Evolutionary conservation across 2,113 vertebrate genomes (phyloP).

Genomic region (Saguinus midas): DNA sequence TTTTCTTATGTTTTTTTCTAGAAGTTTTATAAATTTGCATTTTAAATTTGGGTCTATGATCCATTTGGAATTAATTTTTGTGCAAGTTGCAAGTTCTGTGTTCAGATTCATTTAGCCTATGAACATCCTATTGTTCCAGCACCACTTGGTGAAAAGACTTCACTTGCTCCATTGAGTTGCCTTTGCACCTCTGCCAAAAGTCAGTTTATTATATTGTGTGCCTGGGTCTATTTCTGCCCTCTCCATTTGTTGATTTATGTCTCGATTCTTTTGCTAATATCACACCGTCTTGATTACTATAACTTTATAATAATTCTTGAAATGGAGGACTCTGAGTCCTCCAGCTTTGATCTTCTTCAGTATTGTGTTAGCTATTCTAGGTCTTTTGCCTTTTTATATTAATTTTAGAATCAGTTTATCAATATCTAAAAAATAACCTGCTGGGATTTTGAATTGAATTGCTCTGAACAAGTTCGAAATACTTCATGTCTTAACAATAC

Average conservation of each 20-base stretch:
- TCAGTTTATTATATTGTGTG: background rate
- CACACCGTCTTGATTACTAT: background rate
- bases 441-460: background rate
- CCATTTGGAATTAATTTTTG: background rate
- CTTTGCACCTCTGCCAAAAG: background rate
- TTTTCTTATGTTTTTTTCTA: background rate
- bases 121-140: background rate
- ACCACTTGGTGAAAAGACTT: background rate
- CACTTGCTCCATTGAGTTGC: background rate
- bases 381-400: background rate
- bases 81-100: background rate
- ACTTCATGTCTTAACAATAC: background rate
- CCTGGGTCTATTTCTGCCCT: background rate
- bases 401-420: background rate
- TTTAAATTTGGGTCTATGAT: background rate
- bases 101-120: background rate
- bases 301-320: background rate
- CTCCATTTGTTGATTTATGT: background rate
- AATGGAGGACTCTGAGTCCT: background rate
- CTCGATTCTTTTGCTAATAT: background rate
- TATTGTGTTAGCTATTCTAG: background rate
- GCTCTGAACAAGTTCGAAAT: background rate
- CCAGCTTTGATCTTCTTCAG: background rate
- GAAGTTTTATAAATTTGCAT: background rate
- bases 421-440: background rate